These are phyloP conservation scores for Daphoenositta chrysoptera DNA, from an alignment of 2,113 vertebrate genomes.

Conservation along the genomic window DNA sequence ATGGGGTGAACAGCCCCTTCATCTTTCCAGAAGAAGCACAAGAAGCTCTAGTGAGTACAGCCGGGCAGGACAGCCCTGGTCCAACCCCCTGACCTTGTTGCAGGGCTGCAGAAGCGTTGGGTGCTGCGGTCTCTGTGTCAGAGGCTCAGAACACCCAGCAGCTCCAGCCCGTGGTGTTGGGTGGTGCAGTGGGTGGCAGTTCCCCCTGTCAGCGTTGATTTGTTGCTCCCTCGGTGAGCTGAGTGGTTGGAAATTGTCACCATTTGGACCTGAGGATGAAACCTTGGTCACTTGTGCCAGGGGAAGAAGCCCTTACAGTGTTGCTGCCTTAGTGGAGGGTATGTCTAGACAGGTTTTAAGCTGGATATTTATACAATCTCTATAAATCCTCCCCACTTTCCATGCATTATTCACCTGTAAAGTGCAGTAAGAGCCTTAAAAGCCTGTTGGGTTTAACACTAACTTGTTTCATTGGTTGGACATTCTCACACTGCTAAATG, in stretches of 20 bases:
- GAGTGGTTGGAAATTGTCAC: background rate
- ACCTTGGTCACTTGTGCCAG: background rate
- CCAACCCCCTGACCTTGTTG: background rate
- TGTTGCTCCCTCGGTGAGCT: background rate
- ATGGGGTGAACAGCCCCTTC: background rate
- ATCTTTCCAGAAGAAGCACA: background rate
- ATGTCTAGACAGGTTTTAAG: background rate
- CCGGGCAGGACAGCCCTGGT: background rate
- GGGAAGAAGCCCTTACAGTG: background rate
- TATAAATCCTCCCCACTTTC: background rate
- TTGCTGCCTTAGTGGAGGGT: background rate
- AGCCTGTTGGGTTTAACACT: background rate
- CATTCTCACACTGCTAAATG: background rate
- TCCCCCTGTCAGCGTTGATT: background rate
- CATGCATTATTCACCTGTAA: background rate
- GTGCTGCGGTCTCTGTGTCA: background rate
- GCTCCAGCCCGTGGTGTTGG: background rate
- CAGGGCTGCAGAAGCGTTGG: background rate
- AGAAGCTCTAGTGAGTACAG: background rate
- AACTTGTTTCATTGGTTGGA: background rate
- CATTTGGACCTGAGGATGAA: background rate
- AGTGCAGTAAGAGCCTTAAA: background rate
- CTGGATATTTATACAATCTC: background rate
- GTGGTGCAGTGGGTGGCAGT: background rate
- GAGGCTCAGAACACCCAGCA: background rate